Base-by-base conservation (phyloP, 1,140 invertebrate species). In the Lordiphosa collinella region DNA sequence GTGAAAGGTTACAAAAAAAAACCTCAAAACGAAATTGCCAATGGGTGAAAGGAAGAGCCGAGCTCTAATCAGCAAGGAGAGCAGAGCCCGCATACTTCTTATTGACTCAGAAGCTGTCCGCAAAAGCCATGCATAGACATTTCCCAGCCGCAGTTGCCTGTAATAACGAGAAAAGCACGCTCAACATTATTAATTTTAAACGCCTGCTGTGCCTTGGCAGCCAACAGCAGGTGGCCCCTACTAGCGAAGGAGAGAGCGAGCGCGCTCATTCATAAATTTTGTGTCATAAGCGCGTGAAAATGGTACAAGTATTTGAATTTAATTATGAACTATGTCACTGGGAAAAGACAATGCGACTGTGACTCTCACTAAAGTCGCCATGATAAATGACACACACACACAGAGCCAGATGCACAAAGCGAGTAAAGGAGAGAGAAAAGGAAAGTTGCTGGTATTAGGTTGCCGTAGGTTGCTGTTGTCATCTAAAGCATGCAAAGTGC, bases 261-360 rank as follows among this genome's bases (percentile, higher is more conserved):
- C 6, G 44, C 54, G 43, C 53, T 78, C 72, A 84, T 82, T 82
- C 78, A 82, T 82, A 82, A 82, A 82, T 82, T 82, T 61, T 63
- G 60, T 68, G 72, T 84, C 78, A 69, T 78, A 84, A 84, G 78
- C 67, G 76, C 60, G 67, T 58, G 67, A 84, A 85, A 82, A 78
- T 78, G 59, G 73, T 65, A 69, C 67, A 78, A 84, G 78, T 79
- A 84, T 84, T 84, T 84, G 68, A 84, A 84, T 84, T 84, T 84
- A 84, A 84, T 84, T 84, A 84, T 85, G 73, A 84, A 78, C 78
- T 84, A 46, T 57, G 57, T 85, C 63, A 68, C 60, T 56, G 41
- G 32, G 36, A 51, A 43, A 22, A 71, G 78, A 82, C 78, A 84
- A 82, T 67, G 65, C 58, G 43, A 57, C 38, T 32, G 51, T 37